Base-by-base conservation (phyloP, 2,888 invertebrate species). In the Hypsopygia costalis region DNA sequence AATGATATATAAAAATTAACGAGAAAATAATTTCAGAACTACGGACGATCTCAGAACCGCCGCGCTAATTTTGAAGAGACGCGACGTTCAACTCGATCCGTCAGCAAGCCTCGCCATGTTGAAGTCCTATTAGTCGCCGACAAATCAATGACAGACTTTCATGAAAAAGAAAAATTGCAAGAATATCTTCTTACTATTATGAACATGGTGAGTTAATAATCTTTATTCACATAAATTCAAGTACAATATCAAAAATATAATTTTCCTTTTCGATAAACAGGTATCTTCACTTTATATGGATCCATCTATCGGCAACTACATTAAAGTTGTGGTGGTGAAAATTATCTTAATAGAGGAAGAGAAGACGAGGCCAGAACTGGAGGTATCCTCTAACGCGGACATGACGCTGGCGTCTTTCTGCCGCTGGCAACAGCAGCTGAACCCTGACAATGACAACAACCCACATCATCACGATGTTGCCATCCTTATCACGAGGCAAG, bases 381-480 rank as follows among this genome's bases (percentile, higher is more conserved):
- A 94, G 69, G 91, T 95, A 32, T 93, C 94, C 1, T 92, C 94
- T 38, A 95, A 96, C 74, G 97, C 97, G 0, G 96, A 97, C 68
- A 89, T 91, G 50, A 95, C 96, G 7, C 89, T 97, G 47, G 91
- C 92, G 51, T 94, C 94, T 58, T 97, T 97, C 88, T 97, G 97
- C 82, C 90, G 91, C 62, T 96, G 95, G 95, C 96, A 96, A 71
- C 91, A 92, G 61, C 89, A 88, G 35, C 81, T 93, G 45, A 97
- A 97, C 75, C 93, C 94, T 1, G 88, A 89, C 11, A 91, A 93
- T 56, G 96, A 97, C 63, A 85, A 91, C 8, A 93, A 97, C 78
- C 96, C 96, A 1, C 93, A 95, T 65, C 97, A 97, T 67, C 97
- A 97, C 73, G 97, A 97, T 69, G 96, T 96, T 3, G 97, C 96